These are phyloP conservation scores for Etheostoma perlongum DNA, from an alignment of 2,797 vertebrate species.

Conservation along the genomic window DNA sequence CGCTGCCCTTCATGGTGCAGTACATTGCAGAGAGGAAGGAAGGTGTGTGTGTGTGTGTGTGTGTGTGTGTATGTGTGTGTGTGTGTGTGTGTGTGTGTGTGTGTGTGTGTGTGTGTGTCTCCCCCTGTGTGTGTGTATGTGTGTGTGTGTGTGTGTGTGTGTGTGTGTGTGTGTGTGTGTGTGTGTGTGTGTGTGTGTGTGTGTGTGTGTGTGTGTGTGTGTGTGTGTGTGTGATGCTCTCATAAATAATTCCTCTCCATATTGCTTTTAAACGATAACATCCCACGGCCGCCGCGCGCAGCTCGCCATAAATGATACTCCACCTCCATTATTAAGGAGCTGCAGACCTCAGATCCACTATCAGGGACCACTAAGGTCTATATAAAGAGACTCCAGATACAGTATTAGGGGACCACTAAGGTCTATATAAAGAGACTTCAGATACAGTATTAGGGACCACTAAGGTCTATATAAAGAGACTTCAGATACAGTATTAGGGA, in stretches of 20 bases:
- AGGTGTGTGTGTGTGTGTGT: neutral
- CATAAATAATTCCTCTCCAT: constrained; percentile 82
- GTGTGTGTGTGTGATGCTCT: constrained; percentile 55
- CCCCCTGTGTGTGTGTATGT: neutral
- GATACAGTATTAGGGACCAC: too few relatives aligned
- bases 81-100: too few relatives aligned
- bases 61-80: too few relatives aligned
- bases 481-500: too few relatives aligned
- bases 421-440: too few relatives aligned
- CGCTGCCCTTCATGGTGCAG: constrained; percentile 69
- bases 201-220: constrained; percentile 41
- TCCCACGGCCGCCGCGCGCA: constrained; percentile 67
- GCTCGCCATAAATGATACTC: constrained; percentile 79
- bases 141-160: neutral
- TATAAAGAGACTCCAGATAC: too few relatives aligned
- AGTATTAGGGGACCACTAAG: too few relatives aligned
- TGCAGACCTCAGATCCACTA: neutral
- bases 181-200: constrained; percentile 24
- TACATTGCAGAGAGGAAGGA: constrained; percentile 46
- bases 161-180: neutral
- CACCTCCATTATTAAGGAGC: constrained; percentile 76
- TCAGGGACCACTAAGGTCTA: too few relatives aligned
- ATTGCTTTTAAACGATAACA: constrained; percentile 82
- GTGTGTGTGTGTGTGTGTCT: too few relatives aligned
- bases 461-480: too few relatives aligned